A percentile compares a stretch with the other conserved stretches of the same genome.
These are phyloP conservation scores for Cryptoblepharus egeriae DNA, from an alignment of 2,797 vertebrate genomes.

Conservation along the genomic window DNA sequence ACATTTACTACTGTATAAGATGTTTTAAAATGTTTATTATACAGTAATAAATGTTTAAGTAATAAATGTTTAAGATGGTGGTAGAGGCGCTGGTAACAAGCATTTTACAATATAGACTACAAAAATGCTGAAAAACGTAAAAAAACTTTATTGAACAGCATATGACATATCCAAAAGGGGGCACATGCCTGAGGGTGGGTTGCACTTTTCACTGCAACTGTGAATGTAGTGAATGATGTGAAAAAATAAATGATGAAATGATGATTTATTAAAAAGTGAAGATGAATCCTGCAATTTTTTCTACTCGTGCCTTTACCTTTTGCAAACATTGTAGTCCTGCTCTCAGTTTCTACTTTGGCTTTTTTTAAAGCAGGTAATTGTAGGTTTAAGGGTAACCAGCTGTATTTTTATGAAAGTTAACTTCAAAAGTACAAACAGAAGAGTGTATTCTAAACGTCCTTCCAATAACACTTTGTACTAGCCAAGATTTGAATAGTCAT, in stretches of 20 bases:
- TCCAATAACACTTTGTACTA: background rate
- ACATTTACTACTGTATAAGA: no score
- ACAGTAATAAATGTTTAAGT: background rate
- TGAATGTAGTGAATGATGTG: no score
- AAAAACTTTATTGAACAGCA: background rate
- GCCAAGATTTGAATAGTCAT: background rate
- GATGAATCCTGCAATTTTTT: background rate
- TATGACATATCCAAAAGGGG: background rate
- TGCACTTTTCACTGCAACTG: background rate
- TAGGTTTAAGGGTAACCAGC: background rate
- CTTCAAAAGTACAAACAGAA: no score
- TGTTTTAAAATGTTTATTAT: no score
- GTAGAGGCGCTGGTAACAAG: background rate
- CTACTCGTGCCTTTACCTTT: background rate
- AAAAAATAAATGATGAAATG: no score
- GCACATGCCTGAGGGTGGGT: background rate
- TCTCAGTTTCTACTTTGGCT: background rate
- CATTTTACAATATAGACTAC: no score
- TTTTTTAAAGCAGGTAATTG: background rate
- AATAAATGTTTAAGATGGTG: background rate
- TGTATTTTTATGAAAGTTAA: background rate
- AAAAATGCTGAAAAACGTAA: background rate
- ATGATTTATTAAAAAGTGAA: no score
- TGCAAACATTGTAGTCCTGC: background rate
- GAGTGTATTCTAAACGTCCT: background rate